Percentiles rank a stretch among this genome's conserved stretches.
Conservation (phyloP, 1,140 invertebrate species). For the Papilio xuthus region DNA sequence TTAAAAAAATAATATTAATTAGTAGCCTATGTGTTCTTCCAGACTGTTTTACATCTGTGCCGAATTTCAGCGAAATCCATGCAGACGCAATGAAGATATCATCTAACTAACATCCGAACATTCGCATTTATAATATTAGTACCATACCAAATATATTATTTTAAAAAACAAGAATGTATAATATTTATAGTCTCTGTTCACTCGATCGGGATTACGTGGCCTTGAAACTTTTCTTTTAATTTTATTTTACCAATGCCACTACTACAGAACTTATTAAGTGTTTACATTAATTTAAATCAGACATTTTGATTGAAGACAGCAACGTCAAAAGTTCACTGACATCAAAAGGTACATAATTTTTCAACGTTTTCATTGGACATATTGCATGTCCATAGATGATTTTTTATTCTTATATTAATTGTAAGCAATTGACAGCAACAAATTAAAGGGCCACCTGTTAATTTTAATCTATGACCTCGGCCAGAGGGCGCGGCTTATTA, state of each 20-base stretch:
- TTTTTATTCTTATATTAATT: slow-evolving; percentile 4
- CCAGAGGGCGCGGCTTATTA: slow-evolving; percentile 20
- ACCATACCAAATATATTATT: no score
- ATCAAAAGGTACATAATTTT: slow-evolving; percentile 17
- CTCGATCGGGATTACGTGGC: not conserved
- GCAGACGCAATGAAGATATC: no score
- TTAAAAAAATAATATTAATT: no score
- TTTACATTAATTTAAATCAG: slow-evolving; percentile 9
- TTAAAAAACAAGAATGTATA: no score
- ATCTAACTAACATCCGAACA: no score
- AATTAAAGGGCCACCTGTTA: slow-evolving; percentile 38
- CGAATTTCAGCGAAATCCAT: no score
- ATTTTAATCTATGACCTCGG: slow-evolving; percentile 38
- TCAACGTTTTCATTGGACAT: slow-evolving; percentile 20
- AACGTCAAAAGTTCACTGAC: slow-evolving; percentile 21
- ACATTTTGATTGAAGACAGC: slow-evolving; percentile 28
- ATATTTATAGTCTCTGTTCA: not conserved
- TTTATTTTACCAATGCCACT: not conserved
- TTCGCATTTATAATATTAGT: no score
- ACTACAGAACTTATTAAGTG: not conserved
- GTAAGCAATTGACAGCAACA: slow-evolving; percentile 34
- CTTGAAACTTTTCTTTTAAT: not conserved
- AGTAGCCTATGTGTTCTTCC: no score
- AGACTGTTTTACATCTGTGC: no score
- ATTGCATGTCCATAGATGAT: slow-evolving; percentile 14